Base-by-base conservation (phyloP, 1,140 invertebrate species). In the Bradynema listronoti region DNA sequence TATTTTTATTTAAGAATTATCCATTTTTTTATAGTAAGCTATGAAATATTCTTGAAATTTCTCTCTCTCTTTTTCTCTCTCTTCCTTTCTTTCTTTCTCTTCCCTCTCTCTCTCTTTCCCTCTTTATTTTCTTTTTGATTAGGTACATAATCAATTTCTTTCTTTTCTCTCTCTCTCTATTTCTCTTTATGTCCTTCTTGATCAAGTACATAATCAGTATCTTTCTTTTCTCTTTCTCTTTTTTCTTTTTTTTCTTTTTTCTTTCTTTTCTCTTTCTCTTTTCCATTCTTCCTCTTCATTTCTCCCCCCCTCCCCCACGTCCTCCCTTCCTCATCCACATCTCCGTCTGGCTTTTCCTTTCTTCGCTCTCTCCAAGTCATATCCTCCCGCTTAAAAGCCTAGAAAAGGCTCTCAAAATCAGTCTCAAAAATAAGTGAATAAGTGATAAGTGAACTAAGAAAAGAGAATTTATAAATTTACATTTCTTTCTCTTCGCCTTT, bases 221-320 rank as follows among this genome's bases (percentile, higher is more conserved):
- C 32, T 36, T 52, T 34, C 30, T n/a, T 27, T 52, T 33, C 22
- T 32, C 30, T 36, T 52, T 7, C 19, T 36, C 25, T 36, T 19
- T 52, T 33, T 36, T 4, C 39, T 52, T 52, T 34, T 16, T 52
- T 11, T 52, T 52, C 19, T n/a, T 33, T 30, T 30, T 30, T 52
- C 14, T 16, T 52, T 52, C 22, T 52, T 32, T 33, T 52, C 6
- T 19, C n/a, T 52, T 52, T 52, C 39, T 39, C n/a, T n/a, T n/a
- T n/a, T n/a, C n/a, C n/a, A n/a, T n/a, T n/a, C n/a, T n/a, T n/a
- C n/a, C n/a, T n/a, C n/a, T n/a, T n/a, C n/a, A n/a, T n/a, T n/a
- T n/a, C n/a, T n/a, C n/a, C n/a, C n/a, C n/a, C n/a, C n/a, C n/a
- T n/a, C n/a, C n/a, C n/a, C n/a, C n/a, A n/a, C n/a, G n/a, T n/a